Evolutionary conservation across 2,113 vertebrate species (phyloP).

Genomic region (Todiramphus chloris): DNA sequence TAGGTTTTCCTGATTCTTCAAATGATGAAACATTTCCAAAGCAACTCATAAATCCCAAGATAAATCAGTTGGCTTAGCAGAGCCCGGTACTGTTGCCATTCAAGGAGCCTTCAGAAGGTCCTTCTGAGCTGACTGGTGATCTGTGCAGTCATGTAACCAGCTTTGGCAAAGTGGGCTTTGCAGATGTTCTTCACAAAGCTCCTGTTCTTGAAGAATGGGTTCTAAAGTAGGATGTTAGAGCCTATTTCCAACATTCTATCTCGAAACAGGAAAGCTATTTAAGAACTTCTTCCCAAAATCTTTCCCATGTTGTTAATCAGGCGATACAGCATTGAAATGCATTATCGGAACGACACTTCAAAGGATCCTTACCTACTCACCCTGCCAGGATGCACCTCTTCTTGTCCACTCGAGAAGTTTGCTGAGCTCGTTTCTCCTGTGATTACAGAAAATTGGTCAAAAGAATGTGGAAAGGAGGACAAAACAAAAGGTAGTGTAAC

Average conservation of each 20-base stretch:
- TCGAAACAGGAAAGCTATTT: neutral
- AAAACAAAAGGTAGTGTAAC: constrained; percentile 65
- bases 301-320: constrained; percentile 42
- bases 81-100: neutral
- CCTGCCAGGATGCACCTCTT: constrained; percentile 80
- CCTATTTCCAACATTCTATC: neutral
- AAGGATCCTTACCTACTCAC: constrained; percentile 75
- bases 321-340: constrained; percentile 80
- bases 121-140: neutral
- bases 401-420: constrained; percentile 83
- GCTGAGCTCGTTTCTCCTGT: constrained; percentile 76
- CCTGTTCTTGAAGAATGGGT: neutral
- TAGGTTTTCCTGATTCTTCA: neutral
- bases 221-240: neutral
- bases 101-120: neutral
- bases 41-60: neutral
- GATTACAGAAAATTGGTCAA: constrained; percentile 77
- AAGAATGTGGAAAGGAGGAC: constrained; percentile 73
- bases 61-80: neutral
- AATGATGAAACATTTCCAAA: neutral
- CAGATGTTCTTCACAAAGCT: neutral
- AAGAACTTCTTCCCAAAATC: neutral
- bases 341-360: constrained; percentile 81
- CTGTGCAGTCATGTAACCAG: neutral
- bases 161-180: neutral